Base-by-base conservation (phyloP, 2,113 vertebrate genomes). In the Notothenia rossii region DNA sequence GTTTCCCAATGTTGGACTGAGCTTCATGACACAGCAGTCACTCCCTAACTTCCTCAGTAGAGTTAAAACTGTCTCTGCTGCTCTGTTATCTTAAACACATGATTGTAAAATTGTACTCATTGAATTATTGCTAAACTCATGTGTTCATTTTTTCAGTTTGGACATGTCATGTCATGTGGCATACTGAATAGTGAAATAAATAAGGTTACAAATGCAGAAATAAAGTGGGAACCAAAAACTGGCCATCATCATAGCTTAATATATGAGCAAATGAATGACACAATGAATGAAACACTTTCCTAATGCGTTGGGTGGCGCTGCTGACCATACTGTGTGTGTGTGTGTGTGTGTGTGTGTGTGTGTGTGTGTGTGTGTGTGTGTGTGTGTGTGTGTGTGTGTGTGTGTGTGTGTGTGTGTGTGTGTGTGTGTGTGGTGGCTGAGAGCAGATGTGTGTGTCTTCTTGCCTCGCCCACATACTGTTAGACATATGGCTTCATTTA, bases 401-500 rank as follows among this genome's bases (percentile, higher is more conserved):
- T 51, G 62, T 33, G 51, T 64, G 67, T 72, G 58, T 13, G 43
- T 77, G 53, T 58, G 56, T 62, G 22, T 59, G 63, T 61, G 54
- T 69, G 75, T 60, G 18, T 60, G 18, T 60, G 62, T 74, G 79
- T 72, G 74, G 54, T 40, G 43, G 14, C 59, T 60, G 6, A 58
- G 53, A 76, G 54, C 54, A 75, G 33, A 36, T 77, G 45, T 71
- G 25, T 55, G 58, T 68, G 53, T n/a, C 45, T 17, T 56, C 54
- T 77, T 2, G 6, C 48, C 75, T 81, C 66, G 6, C 75, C 56
- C 78, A 65, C 75, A 83, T 73, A 0, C 78, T 75, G 72, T 74
- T 80, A 3, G 65, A 85, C 84, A 89, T 85, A 78, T 90, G 86
- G 85, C 40, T 80, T 84, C 85, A 83, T 84, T 91, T 88, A 90